These are phyloP conservation scores for Triops cancriformis DNA, from an alignment of 1,140 invertebrate species.

Conservation along the genomic window DNA sequence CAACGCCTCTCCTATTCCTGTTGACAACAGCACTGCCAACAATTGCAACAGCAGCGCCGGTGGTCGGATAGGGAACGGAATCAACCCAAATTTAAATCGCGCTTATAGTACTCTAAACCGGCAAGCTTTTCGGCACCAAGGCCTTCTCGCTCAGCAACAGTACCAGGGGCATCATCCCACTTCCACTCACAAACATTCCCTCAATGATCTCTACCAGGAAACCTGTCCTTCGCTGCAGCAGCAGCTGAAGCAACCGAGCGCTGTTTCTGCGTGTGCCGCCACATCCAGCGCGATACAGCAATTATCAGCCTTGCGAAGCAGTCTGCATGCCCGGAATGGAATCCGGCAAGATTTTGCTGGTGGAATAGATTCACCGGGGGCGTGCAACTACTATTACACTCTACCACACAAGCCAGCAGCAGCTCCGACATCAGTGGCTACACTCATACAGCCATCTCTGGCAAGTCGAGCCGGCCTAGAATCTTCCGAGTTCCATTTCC, in stretches of 20 bases:
- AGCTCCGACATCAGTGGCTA: not conserved
- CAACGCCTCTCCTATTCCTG: not conserved
- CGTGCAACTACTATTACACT: not conserved
- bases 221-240: not conserved
- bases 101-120: not conserved
- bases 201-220: not conserved
- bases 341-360: not conserved
- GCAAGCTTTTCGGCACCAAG: not conserved
- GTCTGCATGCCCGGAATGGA: not conserved
- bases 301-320: not conserved
- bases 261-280: not conserved
- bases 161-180: not conserved
- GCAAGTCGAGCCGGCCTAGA: not conserved
- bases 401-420: not conserved
- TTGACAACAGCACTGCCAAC: not conserved
- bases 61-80: not conserved
- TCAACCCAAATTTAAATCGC: not conserved
- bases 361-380: not conserved
- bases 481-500: not conserved
- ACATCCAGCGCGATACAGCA: not conserved
- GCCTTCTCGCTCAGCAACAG: not conserved
- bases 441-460: not conserved
- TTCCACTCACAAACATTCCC: not conserved
- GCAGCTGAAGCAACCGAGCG: not conserved
- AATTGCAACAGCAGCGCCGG: not conserved